Evolutionary conservation across 2,888 invertebrate species (phyloP).

Genomic region (Agrilus mali): DNA sequence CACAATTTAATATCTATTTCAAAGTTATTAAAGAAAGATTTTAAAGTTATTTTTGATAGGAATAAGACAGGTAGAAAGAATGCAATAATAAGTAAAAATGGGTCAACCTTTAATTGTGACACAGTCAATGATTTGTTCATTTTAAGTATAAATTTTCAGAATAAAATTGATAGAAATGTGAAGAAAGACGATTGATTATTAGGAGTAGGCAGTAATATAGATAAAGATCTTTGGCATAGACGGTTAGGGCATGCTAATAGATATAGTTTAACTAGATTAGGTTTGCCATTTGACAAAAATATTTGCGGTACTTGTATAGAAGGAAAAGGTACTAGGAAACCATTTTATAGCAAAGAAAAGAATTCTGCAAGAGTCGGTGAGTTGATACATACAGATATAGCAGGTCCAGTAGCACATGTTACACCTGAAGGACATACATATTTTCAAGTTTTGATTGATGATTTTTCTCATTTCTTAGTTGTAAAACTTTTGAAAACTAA

Average conservation of each 20-base stretch:
- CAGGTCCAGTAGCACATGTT: slow-evolving; percentile 1
- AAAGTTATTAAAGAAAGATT: too few species aligned
- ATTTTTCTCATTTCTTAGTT: slow-evolving; percentile 12
- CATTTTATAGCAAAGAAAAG: background rate
- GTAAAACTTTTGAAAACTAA: too few species aligned
- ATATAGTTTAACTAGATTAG: slow-evolving; percentile 3
- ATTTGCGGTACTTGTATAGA: background rate
- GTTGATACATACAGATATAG: slow-evolving; percentile 3
- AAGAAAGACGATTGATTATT: too few species aligned
- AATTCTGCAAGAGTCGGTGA: slow-evolving; percentile 1
- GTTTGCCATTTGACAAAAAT: background rate
- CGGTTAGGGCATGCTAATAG: slow-evolving; percentile 6
- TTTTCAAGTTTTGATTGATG: slow-evolving; percentile 13
- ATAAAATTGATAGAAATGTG: background rate
- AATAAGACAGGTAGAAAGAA: too few species aligned
- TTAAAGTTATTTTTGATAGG: too few species aligned
- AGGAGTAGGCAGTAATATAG: too few species aligned
- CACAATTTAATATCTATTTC: too few species aligned
- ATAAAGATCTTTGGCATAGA: slow-evolving; percentile 1
- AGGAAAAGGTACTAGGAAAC: background rate
- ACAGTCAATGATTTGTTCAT: background rate
- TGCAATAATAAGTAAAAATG: too few species aligned
- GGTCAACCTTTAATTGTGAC: background rate
- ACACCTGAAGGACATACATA: slow-evolving; percentile 11
- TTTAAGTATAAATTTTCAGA: background rate